Percentiles rank a stretch among this genome's conserved stretches.
Conservation (phyloP, 1,140 invertebrate genomes). For the Pogonus chalceus region DNA sequence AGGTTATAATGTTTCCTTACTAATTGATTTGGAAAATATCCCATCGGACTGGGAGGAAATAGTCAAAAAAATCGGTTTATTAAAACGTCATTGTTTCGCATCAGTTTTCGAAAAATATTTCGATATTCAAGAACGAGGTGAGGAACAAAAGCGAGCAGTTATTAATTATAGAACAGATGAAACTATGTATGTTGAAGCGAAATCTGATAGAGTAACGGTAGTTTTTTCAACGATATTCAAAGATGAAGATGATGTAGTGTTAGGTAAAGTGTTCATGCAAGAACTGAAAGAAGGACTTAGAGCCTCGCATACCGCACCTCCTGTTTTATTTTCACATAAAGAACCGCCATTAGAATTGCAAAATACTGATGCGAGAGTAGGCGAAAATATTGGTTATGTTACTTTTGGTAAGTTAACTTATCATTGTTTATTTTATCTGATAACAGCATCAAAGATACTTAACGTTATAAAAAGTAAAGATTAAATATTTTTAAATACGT, state of each 20-base stretch:
- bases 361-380: slow-evolving; percentile 85
- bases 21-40: slow-evolving; percentile 89
- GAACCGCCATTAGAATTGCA: slow-evolving; percentile 93
- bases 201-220: slow-evolving; percentile 95
- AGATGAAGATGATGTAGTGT: slow-evolving; percentile 95
- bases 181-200: slow-evolving; percentile 98
- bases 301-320: slow-evolving; percentile 89
- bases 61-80: slow-evolving; percentile 84
- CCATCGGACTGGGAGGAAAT: slow-evolving; percentile 79
- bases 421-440: too few relatives aligned
- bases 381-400: slow-evolving; percentile 98
- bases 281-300: slow-evolving; percentile 96
- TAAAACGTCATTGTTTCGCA: slow-evolving; percentile 98
- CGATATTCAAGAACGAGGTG: slow-evolving; percentile 88
- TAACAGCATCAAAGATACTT: too few relatives aligned
- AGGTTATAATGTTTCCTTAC: slow-evolving; percentile 90
- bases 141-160: slow-evolving; percentile 87
- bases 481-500: too few relatives aligned
- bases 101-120: slow-evolving; percentile 99
- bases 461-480: too few relatives aligned
- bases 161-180: slow-evolving; percentile 99
- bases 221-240: slow-evolving; percentile 98
- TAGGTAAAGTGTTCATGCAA: slow-evolving; percentile 98
- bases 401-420: slow-evolving; percentile 79
- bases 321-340: slow-evolving; percentile 82